Conservation (phyloP, 2,888 invertebrate species). For the Campoplex capitator region DNA sequence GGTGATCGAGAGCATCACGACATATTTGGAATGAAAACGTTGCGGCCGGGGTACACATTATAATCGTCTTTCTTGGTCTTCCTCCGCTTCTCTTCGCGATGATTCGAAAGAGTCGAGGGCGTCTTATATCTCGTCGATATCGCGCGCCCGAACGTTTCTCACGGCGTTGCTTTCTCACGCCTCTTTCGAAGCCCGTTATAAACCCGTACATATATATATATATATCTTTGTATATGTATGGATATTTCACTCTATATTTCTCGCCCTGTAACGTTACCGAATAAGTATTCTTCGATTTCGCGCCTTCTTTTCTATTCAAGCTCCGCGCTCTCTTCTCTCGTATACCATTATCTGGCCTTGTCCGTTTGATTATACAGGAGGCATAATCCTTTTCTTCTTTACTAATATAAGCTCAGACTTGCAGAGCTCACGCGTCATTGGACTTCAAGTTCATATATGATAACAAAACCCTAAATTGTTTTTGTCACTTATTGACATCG, state of each 20-base stretch:
- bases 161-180: slow-evolving; percentile 69
- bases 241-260: not conserved
- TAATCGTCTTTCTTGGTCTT: slow-evolving; percentile 55
- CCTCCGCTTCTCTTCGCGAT: slow-evolving; percentile 17
- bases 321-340: not conserved
- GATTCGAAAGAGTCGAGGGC: slow-evolving; percentile 36
- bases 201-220: not conserved
- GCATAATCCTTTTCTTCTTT: too few species aligned
- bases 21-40: slow-evolving; percentile 15
- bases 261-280: slow-evolving; percentile 10
- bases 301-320: not conserved
- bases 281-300: not conserved
- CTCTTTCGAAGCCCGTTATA: slow-evolving; percentile 63
- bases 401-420: too few species aligned
- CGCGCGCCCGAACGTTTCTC: slow-evolving; percentile 64
- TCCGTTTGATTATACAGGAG: not conserved
- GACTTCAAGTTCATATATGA: too few species aligned
- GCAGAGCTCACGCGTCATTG: too few species aligned
- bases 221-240: not conserved
- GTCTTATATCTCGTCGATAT: slow-evolving; percentile 65
- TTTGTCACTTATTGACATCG: too few species aligned
- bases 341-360: not conserved
- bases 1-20: slow-evolving; percentile 1
- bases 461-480: too few species aligned
- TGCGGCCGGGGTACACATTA: slow-evolving; percentile 12